Percentiles rank a stretch among this genome's conserved stretches.
Evolutionary conservation across 2,113 vertebrate genomes (phyloP).

Genomic region (Lepisosteus oculatus): DNA sequence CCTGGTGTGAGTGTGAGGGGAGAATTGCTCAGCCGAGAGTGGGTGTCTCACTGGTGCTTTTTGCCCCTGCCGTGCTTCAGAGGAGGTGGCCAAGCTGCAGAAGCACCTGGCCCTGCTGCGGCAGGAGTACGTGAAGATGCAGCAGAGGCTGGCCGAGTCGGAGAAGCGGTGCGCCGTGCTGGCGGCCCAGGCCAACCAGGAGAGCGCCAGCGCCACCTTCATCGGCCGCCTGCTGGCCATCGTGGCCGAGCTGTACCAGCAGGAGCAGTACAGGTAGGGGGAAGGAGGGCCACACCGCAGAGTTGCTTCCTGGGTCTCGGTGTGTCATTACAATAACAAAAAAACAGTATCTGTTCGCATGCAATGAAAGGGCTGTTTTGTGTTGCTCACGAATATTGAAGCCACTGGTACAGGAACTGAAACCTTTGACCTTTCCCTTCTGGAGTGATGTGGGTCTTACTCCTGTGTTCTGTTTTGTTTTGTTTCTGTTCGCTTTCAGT

Average conservation of each 20-base stretch:
- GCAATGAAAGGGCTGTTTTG: no score
- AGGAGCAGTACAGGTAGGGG: conserved; percentile 92
- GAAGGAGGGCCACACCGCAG: background rate
- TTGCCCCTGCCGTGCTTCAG: conserved; percentile 51
- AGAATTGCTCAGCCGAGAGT: no score
- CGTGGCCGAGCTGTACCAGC: conserved; percentile 85
- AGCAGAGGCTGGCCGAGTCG: conserved; percentile 91
- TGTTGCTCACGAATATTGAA: no score
- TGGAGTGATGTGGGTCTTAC: no score
- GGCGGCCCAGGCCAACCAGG: conserved; percentile 76
- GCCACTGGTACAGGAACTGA: no score
- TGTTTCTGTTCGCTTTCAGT: conserved; percentile 53
- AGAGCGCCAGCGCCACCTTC: conserved; percentile 79
- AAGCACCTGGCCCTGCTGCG: conserved; percentile 95
- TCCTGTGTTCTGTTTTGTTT: no score
- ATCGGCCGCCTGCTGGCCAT: conserved; percentile 87
- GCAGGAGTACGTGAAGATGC: conserved; percentile 97
- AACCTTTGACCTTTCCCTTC: no score
- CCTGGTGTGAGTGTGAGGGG: no score
- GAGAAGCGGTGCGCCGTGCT: conserved; percentile 84
- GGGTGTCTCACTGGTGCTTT: background rate
- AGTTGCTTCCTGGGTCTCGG: no score
- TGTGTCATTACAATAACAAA: no score
- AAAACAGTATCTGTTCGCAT: no score
- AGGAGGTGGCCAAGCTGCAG: conserved; percentile 98